Evolutionary conservation across 92 coral and sea anemone genomes (phyloP), one percentile per base, ranked within the genome.

Genomic region (Porites lobata): DNA sequence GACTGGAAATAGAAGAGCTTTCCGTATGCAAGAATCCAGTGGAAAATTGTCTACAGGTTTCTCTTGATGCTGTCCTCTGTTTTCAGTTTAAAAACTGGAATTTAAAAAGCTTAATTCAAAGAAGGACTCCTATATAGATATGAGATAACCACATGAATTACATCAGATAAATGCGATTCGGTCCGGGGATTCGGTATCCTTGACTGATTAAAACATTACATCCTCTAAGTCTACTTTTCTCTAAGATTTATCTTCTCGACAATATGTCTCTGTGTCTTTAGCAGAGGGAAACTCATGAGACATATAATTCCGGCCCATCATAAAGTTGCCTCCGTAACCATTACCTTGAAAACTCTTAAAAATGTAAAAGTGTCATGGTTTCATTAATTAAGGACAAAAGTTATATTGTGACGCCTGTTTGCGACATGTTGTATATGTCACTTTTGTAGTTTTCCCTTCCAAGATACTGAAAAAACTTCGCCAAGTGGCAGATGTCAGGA

Each of bases 171-270:
- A 4, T 58, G 43, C 53, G n/a, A 56, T 24, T 62, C 68, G 47
- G 21, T 26, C n/a, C n/a, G n/a, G n/a, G n/a, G n/a, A 56, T 24
- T 62, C 68, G 47, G 21, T 26, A 43, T 62, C 63, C 63, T 76
- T 8, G 4, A 3, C 29, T 61, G 68, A 78, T 78, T 80, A 22
- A 13, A 8, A 52, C 26, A 73, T 6, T 6, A 70, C 15, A 17
- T 70, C 54, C 8, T 52, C 75, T 56, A 2, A 56, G 61, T 14
- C 57, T 10, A 8, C 58, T 67, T 80, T 79, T 65, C 12, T 50
- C 72, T 54, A 20, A 65, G 51, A 20, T 7, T 80, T 50, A 80
- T 80, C 75, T 22, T 50, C 6, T 65, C 24, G 75, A 80, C 84
- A 80, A 65, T 20, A 57, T 50, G 84, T 80, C 84, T 50, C 51